These are phyloP conservation scores for Empis stercorea DNA, from an alignment of 2,888 invertebrate genomes.

Conservation along the genomic window DNA sequence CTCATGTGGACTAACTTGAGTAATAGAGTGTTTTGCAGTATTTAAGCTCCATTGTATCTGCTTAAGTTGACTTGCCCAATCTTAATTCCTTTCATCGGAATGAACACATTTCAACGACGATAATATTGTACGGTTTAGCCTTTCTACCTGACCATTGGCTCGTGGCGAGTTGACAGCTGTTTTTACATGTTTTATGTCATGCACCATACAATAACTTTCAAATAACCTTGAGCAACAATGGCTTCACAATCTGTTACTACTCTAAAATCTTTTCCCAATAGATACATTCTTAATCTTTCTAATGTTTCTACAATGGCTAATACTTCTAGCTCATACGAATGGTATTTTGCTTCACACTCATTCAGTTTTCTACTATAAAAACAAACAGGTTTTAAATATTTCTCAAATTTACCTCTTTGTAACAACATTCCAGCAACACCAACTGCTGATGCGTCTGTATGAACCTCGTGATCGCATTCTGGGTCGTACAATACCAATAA, in stretches of 20 bases:
- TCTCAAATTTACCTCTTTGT: not conserved
- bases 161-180: too few species aligned
- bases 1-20: too few species aligned
- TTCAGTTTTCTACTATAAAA: not conserved
- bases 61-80: too few species aligned
- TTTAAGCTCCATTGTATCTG: too few species aligned
- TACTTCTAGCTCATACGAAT: conserved; percentile 25
- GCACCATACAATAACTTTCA: too few species aligned
- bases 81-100: conserved; percentile 6
- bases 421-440: not conserved
- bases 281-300: conserved; percentile 23
- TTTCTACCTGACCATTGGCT: too few species aligned
- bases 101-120: too few species aligned
- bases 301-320: conserved; percentile 23
- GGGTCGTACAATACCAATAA: not conserved
- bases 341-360: conserved; percentile 17
- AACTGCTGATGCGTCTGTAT: not conserved
- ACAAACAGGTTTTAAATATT: not conserved
- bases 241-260: conserved; percentile 10
- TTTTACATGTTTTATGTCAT: not conserved
- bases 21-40: too few species aligned
- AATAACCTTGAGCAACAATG: conserved; percentile 6
- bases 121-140: too few species aligned
- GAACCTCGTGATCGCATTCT: not conserved
- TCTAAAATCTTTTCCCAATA: conserved; percentile 17